phyloP scores from a whole-genome alignment of 2,113 vertebrate species.

The human region GRCh38 chr17:39220001-39220500 shows the following conservation, averaged over 20 bases:
- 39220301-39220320: background rate
- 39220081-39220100: background rate
- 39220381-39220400: background rate
- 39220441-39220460: constrained; percentile 28
- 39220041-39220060: constrained; percentile 40
- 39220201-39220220: background rate
- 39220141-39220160: constrained; percentile 38
- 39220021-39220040: constrained; percentile 28
- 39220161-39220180: background rate
- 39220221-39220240: background rate
- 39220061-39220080: constrained; percentile 34
- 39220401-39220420: background rate
- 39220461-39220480: background rate
- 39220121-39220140: constrained; percentile 42
- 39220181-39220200: background rate
- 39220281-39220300: background rate
- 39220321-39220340: background rate
- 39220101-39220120: constrained; percentile 63
- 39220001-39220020: background rate
- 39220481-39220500: too few species aligned
- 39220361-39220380: background rate
- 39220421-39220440: background rate
- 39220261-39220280: background rate
- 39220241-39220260: background rate
- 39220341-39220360: background rate